Conservation (phyloP, 2,888 invertebrate species). For the Argyresthia albistria region DNA sequence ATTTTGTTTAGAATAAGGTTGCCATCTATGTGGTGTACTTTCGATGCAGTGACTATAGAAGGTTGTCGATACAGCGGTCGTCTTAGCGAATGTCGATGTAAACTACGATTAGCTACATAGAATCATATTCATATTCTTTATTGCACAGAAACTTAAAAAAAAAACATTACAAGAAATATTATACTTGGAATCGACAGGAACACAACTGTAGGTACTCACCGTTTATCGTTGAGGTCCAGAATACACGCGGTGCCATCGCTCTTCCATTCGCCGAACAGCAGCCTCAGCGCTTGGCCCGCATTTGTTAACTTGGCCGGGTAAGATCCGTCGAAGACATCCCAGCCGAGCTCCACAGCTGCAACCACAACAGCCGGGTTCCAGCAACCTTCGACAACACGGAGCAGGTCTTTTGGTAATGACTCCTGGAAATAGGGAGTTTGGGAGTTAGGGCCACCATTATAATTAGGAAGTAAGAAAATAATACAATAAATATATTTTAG, state of each 20-base stretch:
- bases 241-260: constrained; percentile 51
- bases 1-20: too few species aligned
- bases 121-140: too few species aligned
- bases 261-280: constrained; percentile 57
- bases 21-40: background rate
- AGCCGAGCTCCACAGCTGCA: constrained; percentile 80
- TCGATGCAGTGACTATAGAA: background rate
- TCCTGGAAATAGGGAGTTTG: constrained; percentile 55
- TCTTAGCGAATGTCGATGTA: background rate
- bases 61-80: background rate
- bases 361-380: constrained; percentile 84
- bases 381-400: constrained; percentile 82
- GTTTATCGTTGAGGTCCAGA: constrained; percentile 70
- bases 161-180: too few species aligned
- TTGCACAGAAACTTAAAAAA: too few species aligned
- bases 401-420: constrained; percentile 76
- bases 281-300: constrained; percentile 77
- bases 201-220: constrained; percentile 34
- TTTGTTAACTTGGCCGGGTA: constrained; percentile 82
- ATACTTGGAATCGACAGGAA: too few species aligned
- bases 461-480: too few species aligned
- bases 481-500: too few species aligned
- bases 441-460: too few species aligned
- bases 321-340: constrained; percentile 92
- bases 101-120: too few species aligned